Evolutionary conservation across 2,797 vertebrate genomes (phyloP), one percentile per base, ranked within the genome.

Genomic region (Melanotaenia pygmaea): DNA sequence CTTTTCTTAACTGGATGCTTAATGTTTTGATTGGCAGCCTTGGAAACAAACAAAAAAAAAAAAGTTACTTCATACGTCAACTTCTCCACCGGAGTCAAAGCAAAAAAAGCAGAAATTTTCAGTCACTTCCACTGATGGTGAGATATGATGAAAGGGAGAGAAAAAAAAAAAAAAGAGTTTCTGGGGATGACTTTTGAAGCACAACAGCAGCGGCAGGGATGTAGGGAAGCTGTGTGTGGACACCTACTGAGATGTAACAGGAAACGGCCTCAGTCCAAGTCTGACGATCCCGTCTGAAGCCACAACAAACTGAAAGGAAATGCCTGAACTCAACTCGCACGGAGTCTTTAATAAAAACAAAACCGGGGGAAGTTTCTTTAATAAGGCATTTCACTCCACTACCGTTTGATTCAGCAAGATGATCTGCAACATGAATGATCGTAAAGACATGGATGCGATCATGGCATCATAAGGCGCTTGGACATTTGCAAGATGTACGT

Each of bases 11-110:
- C 26, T 88, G 93, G 92, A 94, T 94, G 92, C 94, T 92, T 94
- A 38, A 92, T 96, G 67, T 79, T 86, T 71, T 77, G 94, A 97
- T 95, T 95, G 96, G 95, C 96, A 96, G 96, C 94, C 95, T 96
- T 95, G 91, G 94, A 72, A 59, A 24, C 38, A 64, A 4, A 56
- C 3, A 4, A 28, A 11, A 13, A 47, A 13, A 47, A 67, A 13
- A 64, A 76, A 2, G n/a, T 54, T 62, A 65, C 85, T 86, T 88
- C 87, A 82, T 70, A 28, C 58, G 58, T 83, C 58, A 73, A 70
- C 88, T 82, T 87, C 72, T 59, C 67, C 90, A 92, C 88, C 85
- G 76, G 89, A 93, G 90, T 90, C 85, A 26, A 45, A 82, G 30
- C 1, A 32, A 57, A 67, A 51, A 34, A 38, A 64, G 93, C 93